These are phyloP conservation scores for Caenorhabditis afra DNA, from an alignment of 2,888 invertebrate genomes.

Conservation along the genomic window DNA sequence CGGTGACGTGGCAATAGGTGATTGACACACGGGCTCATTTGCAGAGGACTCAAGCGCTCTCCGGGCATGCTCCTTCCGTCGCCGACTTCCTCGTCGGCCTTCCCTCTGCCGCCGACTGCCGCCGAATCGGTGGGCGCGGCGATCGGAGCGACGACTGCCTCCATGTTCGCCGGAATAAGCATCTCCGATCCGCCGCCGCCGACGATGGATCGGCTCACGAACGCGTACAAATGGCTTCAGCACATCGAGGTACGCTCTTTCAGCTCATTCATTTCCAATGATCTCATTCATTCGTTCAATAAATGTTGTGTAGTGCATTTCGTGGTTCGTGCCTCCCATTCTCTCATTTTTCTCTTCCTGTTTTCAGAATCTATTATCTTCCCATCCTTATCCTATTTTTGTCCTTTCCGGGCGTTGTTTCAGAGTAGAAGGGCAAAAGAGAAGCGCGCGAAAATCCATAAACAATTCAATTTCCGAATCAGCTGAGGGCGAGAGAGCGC, in stretches of 20 bases:
- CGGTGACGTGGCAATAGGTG: slow-evolving; percentile 18
- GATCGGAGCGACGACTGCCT: slow-evolving; percentile 52
- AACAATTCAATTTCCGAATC: slow-evolving; percentile 50
- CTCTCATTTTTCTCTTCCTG: background rate
- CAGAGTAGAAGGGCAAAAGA: slow-evolving; percentile 7
- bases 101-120: slow-evolving; percentile 53
- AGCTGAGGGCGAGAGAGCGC: slow-evolving; percentile 17
- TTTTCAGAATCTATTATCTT: background rate
- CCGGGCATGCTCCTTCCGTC: slow-evolving; percentile 80
- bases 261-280: too few species aligned
- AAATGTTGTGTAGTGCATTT: slow-evolving; percentile 36
- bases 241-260: slow-evolving; percentile 59
- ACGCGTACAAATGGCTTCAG: slow-evolving; percentile 64
- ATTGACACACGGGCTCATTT: slow-evolving; percentile 37
- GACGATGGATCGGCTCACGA: slow-evolving; percentile 53
- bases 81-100: slow-evolving; percentile 34
- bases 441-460: slow-evolving; percentile 18
- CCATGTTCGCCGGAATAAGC: slow-evolving; percentile 47
- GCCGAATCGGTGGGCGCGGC: slow-evolving; percentile 47
- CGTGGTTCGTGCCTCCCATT: slow-evolving; percentile 28
- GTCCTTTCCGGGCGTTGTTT: slow-evolving; percentile 21
- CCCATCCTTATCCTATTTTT: background rate
- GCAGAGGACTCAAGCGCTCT: slow-evolving; percentile 78
- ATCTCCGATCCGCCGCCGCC: slow-evolving; percentile 35
- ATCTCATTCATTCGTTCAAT: background rate